Conservation (phyloP, 1,140 invertebrate genomes). For the Halictus rubicundus region DNA sequence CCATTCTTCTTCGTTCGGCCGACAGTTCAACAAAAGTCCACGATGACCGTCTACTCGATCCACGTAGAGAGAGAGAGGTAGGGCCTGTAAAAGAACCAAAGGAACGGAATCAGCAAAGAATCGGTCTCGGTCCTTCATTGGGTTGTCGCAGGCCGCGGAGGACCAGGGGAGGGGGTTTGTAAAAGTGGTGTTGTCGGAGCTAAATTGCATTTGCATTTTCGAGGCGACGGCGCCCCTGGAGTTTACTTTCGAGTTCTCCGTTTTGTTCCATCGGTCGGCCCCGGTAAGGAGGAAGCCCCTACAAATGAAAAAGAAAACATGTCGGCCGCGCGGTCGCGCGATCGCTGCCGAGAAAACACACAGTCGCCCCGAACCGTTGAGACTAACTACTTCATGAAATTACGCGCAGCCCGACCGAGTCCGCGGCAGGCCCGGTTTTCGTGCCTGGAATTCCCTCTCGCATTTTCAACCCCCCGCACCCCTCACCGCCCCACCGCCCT, state of each 20-base stretch:
- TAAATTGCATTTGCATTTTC: constrained; percentile 66
- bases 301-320: constrained; percentile 1
- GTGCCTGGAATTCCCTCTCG: constrained; percentile 37
- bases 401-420: constrained; percentile 22
- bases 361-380: constrained; percentile 8
- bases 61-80: not conserved
- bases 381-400: constrained; percentile 56
- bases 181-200: constrained; percentile 28
- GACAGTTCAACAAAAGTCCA: constrained; percentile 10
- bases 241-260: constrained; percentile 36
- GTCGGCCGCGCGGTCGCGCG: not conserved
- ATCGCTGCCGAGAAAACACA: constrained; percentile 17
- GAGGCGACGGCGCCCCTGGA: not conserved
- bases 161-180: no score
- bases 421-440: constrained; percentile 9
- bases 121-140: not conserved
- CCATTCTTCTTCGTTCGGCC: not conserved
- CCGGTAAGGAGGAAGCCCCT: not conserved
- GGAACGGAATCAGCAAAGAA: not conserved
- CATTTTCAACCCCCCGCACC: not conserved
- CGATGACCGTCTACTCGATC: not conserved
- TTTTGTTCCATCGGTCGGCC: constrained; percentile 33
- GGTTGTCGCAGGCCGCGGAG: not conserved
- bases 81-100: not conserved
- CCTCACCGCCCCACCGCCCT: no score